Evolutionary conservation across 1,140 invertebrate genomes (phyloP).

Genomic region (Ruditapes philippinarum): DNA sequence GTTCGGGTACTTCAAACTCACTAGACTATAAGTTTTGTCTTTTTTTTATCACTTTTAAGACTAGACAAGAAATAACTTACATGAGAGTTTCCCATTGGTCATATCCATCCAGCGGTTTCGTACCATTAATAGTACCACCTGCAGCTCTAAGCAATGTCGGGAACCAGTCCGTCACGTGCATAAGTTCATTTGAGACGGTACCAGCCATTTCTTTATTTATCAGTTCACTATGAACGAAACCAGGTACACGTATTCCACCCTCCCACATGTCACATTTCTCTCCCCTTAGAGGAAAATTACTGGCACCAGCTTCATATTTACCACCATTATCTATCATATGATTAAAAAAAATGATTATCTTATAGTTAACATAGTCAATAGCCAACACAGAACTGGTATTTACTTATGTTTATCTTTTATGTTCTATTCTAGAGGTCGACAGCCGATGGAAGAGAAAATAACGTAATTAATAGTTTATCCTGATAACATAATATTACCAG

Average conservation of each 20-base stretch:
- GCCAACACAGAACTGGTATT: too few relatives aligned
- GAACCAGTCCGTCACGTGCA: conserved; percentile 84
- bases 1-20: too few relatives aligned
- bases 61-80: too few relatives aligned
- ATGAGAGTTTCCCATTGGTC: conserved; percentile 79
- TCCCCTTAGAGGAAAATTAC: conserved; percentile 87
- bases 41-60: too few relatives aligned
- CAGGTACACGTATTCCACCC: conserved; percentile 83
- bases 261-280: conserved; percentile 87
- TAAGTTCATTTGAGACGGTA: conserved; percentile 65
- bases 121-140: conserved; percentile 73
- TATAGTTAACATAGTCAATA: too few relatives aligned
- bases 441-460: too few relatives aligned
- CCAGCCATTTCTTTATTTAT: conserved; percentile 57
- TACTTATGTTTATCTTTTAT: too few relatives aligned
- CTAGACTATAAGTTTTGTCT: too few relatives aligned
- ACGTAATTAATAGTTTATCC: too few relatives aligned
- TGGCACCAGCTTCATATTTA: conserved; percentile 67
- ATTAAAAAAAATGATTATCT: too few relatives aligned
- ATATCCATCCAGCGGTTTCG: conserved; percentile 76
- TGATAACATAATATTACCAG: too few relatives aligned
- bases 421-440: too few relatives aligned
- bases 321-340: conserved; percentile 86
- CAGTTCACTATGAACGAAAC: conserved; percentile 70
- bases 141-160: conserved; percentile 81